Conservation (phyloP, 1,140 invertebrate species). For the Drosophila suzukii region DNA sequence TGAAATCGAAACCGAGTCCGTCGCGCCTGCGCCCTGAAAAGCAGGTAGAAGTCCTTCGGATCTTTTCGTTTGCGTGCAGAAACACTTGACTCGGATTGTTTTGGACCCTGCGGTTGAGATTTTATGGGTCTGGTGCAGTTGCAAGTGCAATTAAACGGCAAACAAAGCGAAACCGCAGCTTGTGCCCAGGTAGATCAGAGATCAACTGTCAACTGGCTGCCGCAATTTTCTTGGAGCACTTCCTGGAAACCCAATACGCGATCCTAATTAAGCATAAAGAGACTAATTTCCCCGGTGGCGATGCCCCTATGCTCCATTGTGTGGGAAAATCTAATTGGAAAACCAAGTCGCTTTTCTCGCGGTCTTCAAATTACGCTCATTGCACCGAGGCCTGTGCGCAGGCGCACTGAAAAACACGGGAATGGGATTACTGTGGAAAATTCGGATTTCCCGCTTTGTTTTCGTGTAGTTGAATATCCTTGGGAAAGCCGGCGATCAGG, state of each 20-base stretch:
- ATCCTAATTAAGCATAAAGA: slow-evolving; percentile 73
- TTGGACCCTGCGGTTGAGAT: slow-evolving; percentile 54
- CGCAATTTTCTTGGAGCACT: slow-evolving; percentile 51
- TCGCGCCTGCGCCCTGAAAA: slow-evolving; percentile 24
- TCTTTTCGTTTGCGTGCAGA: slow-evolving; percentile 27
- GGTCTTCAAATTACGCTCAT: slow-evolving; percentile 76
- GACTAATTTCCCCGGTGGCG: slow-evolving; percentile 61
- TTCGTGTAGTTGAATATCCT: slow-evolving; percentile 75
- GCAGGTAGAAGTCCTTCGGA: slow-evolving; percentile 40
- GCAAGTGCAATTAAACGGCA: slow-evolving; percentile 64
- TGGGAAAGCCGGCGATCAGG: slow-evolving; percentile 48
- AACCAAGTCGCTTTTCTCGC: slow-evolving; percentile 57
- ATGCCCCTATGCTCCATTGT: slow-evolving; percentile 18
- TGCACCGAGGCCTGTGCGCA: slow-evolving; percentile 55
- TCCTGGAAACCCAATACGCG: slow-evolving; percentile 57
- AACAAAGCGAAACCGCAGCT: slow-evolving; percentile 65
- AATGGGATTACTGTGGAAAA: slow-evolving; percentile 43
- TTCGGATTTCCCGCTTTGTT: slow-evolving; percentile 56
- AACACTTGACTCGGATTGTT: slow-evolving; percentile 63
- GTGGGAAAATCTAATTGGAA: slow-evolving; percentile 79
- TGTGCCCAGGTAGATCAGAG: slow-evolving; percentile 60
- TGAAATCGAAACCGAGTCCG: slow-evolving; percentile 43
- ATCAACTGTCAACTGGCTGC: slow-evolving; percentile 47
- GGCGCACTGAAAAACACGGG: slow-evolving; percentile 26
- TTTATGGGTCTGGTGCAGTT: slow-evolving; percentile 50